Conservation (phyloP, 1,140 invertebrate genomes). For the Leptinotarsa texana region DNA sequence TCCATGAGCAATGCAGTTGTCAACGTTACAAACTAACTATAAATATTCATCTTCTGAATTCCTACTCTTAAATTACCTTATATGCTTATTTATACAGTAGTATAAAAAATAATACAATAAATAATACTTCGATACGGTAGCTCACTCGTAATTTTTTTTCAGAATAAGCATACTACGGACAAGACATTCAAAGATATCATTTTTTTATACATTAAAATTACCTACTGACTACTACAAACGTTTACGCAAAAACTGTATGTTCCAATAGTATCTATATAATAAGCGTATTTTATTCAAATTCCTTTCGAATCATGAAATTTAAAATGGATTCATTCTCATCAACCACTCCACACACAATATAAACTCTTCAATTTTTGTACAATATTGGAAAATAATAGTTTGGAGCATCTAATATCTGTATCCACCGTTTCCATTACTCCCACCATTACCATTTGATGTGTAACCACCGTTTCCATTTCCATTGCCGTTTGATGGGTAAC, state of each 20-base stretch:
- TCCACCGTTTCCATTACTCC: conserved; percentile 33
- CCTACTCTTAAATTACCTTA: neutral
- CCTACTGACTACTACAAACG: no score
- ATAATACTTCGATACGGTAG: conserved; percentile 11
- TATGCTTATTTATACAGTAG: neutral
- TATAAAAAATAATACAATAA: neutral
- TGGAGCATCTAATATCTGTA: conserved; percentile 33
- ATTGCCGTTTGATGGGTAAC: conserved; percentile 42
- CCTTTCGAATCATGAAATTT: no score
- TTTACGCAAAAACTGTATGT: no score
- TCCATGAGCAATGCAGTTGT: conserved; percentile 18
- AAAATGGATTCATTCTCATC: no score
- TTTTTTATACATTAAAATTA: no score
- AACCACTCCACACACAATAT: no score
- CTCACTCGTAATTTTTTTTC: neutral
- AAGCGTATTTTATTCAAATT: no score
- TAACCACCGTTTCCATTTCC: conserved; percentile 45
- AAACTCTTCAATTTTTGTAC: neutral
- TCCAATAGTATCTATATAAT: no score
- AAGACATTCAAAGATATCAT: no score
- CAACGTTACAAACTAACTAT: conserved; percentile 14
- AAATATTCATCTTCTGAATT: neutral
- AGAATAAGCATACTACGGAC: no score
- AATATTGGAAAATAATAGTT: conserved; percentile 31
- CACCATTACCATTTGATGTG: conserved; percentile 33